Evolutionary conservation across 2,888 invertebrate genomes (phyloP), one percentile per base, ranked within the genome.

Genomic region (Platypus cylindrus): DNA sequence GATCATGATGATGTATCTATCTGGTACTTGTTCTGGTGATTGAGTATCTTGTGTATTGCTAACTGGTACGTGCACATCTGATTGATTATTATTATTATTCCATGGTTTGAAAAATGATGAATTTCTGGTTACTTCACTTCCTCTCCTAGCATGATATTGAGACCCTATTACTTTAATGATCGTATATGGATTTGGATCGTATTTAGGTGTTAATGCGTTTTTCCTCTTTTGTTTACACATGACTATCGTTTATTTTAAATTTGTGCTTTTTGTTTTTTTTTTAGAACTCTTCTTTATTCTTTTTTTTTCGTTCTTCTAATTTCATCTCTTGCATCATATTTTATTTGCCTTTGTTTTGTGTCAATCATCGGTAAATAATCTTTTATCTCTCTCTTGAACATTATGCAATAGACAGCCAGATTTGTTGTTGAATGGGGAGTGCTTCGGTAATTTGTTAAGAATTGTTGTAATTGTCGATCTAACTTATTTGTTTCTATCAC

Each of bases 401-500:
- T 5, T 5, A 30, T 8, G 23, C 33, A 18, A 33, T 15, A 41
- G 2, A 33, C 32, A 25, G 35, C 28, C 17, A 18, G 15, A 13
- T 14, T 8, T 12, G 38, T 41, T 16, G 33, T 18, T 2, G 16
- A 11, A 31, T 40, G 40, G 5, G 30, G 33, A 20, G 37, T 40
- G 24, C 40, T 37, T 24, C 40, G 12, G 20, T 39, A 39, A 17
- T 32, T 40, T 8, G 33, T 11, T 23, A 40, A 13, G 33, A 40
- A 40, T 7, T 40, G 9, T 20, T 40, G 28, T 2, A 40, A 12
- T 7, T 37, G 17, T 17, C 23, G 2, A 5, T 32, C 14, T 16
- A 37, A 22, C 2, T 31, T 14, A 3, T 24, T 16, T 3, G 24
- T 38, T 31, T 38, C 38, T 7, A 35, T 3, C 2, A 22, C 3